These are phyloP conservation scores for Amaurobius ferox DNA, from an alignment of 2,888 invertebrate genomes.

Conservation along the genomic window DNA sequence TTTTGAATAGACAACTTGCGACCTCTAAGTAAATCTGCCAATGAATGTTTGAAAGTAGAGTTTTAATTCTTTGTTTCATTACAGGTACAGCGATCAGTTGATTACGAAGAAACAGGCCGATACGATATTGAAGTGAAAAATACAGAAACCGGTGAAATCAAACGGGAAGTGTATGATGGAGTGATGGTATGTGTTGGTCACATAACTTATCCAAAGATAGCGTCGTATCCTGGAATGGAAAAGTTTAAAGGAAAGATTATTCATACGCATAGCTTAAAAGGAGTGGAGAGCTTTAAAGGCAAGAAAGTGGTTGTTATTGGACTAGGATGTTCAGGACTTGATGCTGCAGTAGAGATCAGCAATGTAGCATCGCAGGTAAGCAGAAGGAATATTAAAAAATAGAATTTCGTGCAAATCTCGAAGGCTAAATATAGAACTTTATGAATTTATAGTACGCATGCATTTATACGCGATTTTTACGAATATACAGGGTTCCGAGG, in stretches of 20 bases:
- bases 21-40: too few species aligned
- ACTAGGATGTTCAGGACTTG: constrained; percentile 79
- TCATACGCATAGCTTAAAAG: constrained; percentile 75
- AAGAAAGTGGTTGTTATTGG: constrained; percentile 79
- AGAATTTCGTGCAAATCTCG: too few species aligned
- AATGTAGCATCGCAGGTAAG: constrained; percentile 75
- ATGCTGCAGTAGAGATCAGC: constrained; percentile 77
- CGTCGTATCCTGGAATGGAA: constrained; percentile 78
- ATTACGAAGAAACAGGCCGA: constrained; percentile 55
- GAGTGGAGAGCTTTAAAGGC: constrained; percentile 73
- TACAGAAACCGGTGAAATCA: constrained; percentile 49
- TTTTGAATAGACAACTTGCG: too few species aligned
- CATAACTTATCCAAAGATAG: constrained; percentile 78
- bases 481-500: too few species aligned
- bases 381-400: too few species aligned
- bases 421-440: too few species aligned
- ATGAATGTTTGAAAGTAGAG: too few species aligned
- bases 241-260: constrained; percentile 75
- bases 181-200: constrained; percentile 80
- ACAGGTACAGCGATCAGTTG: constrained; percentile 22
- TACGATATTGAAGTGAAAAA: constrained; percentile 51
- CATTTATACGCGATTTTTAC: too few species aligned
- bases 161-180: constrained; percentile 77
- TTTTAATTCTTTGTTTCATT: too few species aligned
- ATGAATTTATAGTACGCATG: too few species aligned